Conservation (phyloP, 1,140 invertebrate genomes). For the Varroa destructor region DNA sequence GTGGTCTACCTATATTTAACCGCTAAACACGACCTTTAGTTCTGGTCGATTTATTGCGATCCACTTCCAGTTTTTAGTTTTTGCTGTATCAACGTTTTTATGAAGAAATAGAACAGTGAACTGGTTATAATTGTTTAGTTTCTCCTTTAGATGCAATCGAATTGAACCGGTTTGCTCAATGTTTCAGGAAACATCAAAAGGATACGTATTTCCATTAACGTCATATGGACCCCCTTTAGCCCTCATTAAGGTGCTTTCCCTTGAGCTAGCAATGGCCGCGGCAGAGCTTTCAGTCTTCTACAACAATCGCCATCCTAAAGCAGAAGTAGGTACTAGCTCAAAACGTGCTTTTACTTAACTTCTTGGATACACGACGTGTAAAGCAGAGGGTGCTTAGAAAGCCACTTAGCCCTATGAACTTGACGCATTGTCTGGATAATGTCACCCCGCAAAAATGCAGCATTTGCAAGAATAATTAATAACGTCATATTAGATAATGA, state of each 20-base stretch:
- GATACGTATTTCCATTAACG: slow-evolving; percentile 22
- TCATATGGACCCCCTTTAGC: slow-evolving; percentile 22
- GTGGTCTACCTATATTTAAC: too few species aligned
- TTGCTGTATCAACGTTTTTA: too few species aligned
- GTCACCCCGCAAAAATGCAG: not conserved
- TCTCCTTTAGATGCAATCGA: too few species aligned
- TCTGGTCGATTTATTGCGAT: too few species aligned
- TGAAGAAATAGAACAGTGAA: too few species aligned
- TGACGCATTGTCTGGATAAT: not conserved
- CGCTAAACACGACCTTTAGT: too few species aligned
- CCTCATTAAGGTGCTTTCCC: slow-evolving; percentile 7
- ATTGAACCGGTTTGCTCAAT: not conserved
- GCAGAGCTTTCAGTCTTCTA: slow-evolving; percentile 12
- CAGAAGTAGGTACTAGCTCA: not conserved
- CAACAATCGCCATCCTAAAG: slow-evolving; percentile 27
- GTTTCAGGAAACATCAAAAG: slow-evolving; percentile 12
- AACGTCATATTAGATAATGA: not conserved
- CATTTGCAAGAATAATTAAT: not conserved
- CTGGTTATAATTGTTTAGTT: too few species aligned
- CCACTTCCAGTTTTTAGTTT: too few species aligned
- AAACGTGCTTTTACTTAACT: not conserved
- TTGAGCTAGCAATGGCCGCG: slow-evolving; percentile 19
- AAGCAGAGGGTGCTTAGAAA: not conserved
- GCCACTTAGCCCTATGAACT: not conserved
- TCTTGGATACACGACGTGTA: not conserved